Evolutionary conservation across 2,888 invertebrate genomes (phyloP), one percentile per base, ranked within the genome.

Genomic region (Dermolepida albohirtum): DNA sequence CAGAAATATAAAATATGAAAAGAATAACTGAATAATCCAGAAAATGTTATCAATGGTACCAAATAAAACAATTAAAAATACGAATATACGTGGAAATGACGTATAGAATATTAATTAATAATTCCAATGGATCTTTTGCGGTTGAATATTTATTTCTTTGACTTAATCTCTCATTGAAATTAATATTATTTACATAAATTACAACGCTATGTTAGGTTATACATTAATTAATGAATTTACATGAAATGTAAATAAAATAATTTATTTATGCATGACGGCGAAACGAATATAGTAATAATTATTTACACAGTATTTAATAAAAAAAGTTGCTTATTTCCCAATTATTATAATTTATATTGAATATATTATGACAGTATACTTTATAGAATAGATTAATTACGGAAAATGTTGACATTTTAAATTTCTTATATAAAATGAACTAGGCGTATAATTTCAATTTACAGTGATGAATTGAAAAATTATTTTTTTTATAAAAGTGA

Each of bases 191-290:
- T 29, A 51, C 51, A 51, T 51, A 51, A 51, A 51, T 29, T 51
- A 7, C n/a, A 51, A 51, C 29, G 10, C 27, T 51, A 51, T n/a
- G 7, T 29, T n/a, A 29, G 12, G 7, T 8, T 51, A 4, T 16
- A 11, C n/a, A 50, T n/a, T 51, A 51, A 51, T 34, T 51, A n/a
- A n/a, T 2, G n/a, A 12, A 51, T 51, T 51, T 29, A 51, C 51
- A 12, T 51, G 6, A 51, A 29, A 51, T 5, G 12, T 14, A 14
- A 34, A 52, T 52, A 52, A 52, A 52, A 14, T 14, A 5, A 34
- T 34, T 34, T 34, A 34, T 34, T 34, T 34, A 34, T 34, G 34
- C 6, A 2, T 34, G 27, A 52, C 22, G 22, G 22, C 22, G 4
- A 52, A 51, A 12, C 27, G 22, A 51, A 22, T 1, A 12, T 51